Evolutionary conservation across 1,140 invertebrate species (phyloP).

Genomic region (Aradophagus sp.): DNA sequence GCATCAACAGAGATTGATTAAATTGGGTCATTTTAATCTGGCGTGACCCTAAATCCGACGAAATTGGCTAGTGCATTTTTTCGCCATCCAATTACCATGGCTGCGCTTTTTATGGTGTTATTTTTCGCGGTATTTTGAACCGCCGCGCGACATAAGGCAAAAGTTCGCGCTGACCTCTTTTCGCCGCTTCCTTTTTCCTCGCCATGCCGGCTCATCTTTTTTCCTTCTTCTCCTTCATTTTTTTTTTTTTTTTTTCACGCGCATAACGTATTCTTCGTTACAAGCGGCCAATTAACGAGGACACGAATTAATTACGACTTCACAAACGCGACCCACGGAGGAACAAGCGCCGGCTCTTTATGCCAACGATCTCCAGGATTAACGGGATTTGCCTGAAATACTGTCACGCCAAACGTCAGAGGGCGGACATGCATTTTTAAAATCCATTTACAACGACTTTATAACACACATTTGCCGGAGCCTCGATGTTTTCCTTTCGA

Average conservation of each 20-base stretch:
- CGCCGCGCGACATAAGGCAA: slow-evolving; percentile 8
- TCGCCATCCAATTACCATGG: slow-evolving; percentile 12
- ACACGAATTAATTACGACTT: slow-evolving; percentile 59
- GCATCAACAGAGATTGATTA: no score
- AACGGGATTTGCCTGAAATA: slow-evolving; percentile 57
- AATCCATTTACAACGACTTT: slow-evolving; percentile 32
- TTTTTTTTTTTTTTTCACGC: slow-evolving; percentile 16
- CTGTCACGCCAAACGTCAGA: slow-evolving; percentile 43
- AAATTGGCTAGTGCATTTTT: slow-evolving; percentile 19
- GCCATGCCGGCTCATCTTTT: not conserved
- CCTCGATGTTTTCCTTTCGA: no score
- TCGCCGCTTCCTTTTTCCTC: slow-evolving; percentile 10
- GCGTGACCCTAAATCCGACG: slow-evolving; percentile 30
- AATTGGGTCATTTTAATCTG: no score
- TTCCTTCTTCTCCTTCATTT: not conserved
- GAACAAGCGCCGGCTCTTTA: slow-evolving; percentile 40
- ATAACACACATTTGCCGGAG: slow-evolving; percentile 30
- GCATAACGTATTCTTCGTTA: slow-evolving; percentile 57
- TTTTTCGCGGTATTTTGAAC: slow-evolving; percentile 19
- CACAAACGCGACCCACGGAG: slow-evolving; percentile 39
- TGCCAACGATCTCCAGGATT: slow-evolving; percentile 51
- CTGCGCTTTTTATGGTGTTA: slow-evolving; percentile 16
- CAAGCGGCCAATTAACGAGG: slow-evolving; percentile 57
- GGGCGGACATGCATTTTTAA: slow-evolving; percentile 46
- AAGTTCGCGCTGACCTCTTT: slow-evolving; percentile 34